Conservation (phyloP, 1,140 invertebrate species). For the Aplysia californica region DNA sequence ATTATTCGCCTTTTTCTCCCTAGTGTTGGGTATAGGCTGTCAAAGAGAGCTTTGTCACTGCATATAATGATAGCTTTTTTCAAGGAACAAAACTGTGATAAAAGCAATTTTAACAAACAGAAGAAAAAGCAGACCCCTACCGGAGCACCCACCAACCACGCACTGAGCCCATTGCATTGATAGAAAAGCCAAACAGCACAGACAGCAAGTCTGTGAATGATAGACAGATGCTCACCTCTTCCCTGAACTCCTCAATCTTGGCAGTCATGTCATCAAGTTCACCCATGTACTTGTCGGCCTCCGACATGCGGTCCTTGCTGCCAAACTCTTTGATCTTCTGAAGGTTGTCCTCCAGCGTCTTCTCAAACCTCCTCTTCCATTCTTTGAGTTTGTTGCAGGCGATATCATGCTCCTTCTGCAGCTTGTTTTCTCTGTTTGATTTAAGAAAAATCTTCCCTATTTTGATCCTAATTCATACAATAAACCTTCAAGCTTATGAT, state of each 20-base stretch:
- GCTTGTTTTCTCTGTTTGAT: conserved; percentile 59
- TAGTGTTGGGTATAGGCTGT: too few relatives aligned
- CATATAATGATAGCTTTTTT: too few relatives aligned
- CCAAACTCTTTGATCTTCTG: conserved; percentile 61
- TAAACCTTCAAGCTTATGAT: too few relatives aligned
- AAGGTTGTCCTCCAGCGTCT: conserved; percentile 44
- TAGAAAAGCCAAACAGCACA: too few relatives aligned
- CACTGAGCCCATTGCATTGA: too few relatives aligned
- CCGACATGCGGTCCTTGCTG: conserved; percentile 61
- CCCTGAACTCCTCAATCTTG: conserved; percentile 59
- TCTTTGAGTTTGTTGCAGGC: conserved; percentile 54
- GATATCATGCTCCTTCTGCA: conserved; percentile 63
- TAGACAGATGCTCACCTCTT: conserved; percentile 50
- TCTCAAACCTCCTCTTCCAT: conserved; percentile 57
- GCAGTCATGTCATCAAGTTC: conserved; percentile 57
- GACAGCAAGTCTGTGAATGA: not conserved
- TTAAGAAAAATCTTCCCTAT: not conserved
- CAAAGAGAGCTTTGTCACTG: too few relatives aligned
- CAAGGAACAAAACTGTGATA: too few relatives aligned
- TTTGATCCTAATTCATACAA: too few relatives aligned
- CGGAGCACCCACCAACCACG: too few relatives aligned
- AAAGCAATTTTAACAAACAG: too few relatives aligned
- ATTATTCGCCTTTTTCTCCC: too few relatives aligned
- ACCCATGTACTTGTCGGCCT: conserved; percentile 60
- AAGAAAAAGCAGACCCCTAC: too few relatives aligned